Conservation (phyloP, 2,888 invertebrate species). For the Pterostichus niger region DNA sequence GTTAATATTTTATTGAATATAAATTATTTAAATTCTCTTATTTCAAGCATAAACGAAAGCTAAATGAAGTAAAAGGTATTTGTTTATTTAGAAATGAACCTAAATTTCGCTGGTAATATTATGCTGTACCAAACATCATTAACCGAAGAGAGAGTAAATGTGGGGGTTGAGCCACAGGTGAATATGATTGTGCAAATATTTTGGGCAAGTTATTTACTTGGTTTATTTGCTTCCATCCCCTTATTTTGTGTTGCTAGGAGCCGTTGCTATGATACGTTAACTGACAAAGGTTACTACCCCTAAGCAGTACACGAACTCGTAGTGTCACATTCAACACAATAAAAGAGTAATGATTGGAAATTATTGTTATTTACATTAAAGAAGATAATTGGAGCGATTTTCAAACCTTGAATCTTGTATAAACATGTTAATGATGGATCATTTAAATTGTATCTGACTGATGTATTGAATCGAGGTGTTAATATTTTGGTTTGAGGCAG, state of each 20-base stretch:
- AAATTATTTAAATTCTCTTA: too few relatives aligned
- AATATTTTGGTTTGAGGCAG: slow-evolving; percentile 42
- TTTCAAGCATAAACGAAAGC: too few relatives aligned
- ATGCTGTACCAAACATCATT: too few relatives aligned
- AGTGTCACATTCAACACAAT: neutral
- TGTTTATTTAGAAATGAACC: too few relatives aligned
- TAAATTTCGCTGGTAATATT: too few relatives aligned
- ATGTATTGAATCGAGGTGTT: slow-evolving; percentile 33
- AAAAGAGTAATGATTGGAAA: neutral
- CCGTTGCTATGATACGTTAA: neutral
- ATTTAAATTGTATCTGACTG: slow-evolving; percentile 28
- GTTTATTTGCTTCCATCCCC: neutral
- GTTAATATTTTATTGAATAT: too few relatives aligned
- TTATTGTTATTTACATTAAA: slow-evolving; percentile 6
- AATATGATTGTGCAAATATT: slow-evolving; percentile 1
- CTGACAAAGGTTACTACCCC: neutral
- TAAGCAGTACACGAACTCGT: neutral
- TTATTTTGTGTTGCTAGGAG: neutral
- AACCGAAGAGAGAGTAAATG: too few relatives aligned
- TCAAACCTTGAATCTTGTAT: slow-evolving; percentile 15
- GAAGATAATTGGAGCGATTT: slow-evolving; percentile 4
- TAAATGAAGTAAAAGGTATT: too few relatives aligned
- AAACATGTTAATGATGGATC: neutral
- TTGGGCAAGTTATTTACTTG: too few relatives aligned
- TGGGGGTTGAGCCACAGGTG: neutral